A percentile compares a stretch with the other conserved stretches of the same genome.
phyloP scores from a whole-genome alignment of 2,888 invertebrate species.

The Dilophus febrilis region DNA sequence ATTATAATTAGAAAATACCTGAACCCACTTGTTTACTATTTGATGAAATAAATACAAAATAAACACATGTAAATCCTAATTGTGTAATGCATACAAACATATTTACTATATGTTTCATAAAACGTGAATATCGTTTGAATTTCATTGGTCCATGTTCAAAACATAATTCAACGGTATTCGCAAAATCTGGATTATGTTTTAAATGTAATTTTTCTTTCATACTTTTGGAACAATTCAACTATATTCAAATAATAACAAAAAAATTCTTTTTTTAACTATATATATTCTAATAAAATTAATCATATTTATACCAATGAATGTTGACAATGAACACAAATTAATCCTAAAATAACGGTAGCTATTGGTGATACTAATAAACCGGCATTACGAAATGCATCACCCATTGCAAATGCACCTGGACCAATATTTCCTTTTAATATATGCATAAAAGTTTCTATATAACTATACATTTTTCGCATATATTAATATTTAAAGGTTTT shows the following conservation, averaged over 20 bases:
- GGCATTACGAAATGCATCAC: slow-evolving; percentile 83
- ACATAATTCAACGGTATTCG: slow-evolving; percentile 65
- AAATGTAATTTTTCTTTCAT: slow-evolving; percentile 41
- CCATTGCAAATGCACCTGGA: slow-evolving; percentile 90
- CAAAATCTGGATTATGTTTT: slow-evolving; percentile 48
- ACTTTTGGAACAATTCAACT: slow-evolving; percentile 54
- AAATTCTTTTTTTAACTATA: too few relatives aligned
- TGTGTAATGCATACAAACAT: slow-evolving; percentile 87
- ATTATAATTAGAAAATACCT: background rate
- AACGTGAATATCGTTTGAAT: slow-evolving; percentile 40
- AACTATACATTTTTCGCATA: too few relatives aligned
- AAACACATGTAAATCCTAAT: slow-evolving; percentile 94
- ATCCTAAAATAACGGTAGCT: slow-evolving; percentile 60
- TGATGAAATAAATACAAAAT: slow-evolving; percentile 84
- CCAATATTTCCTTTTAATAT: slow-evolving; percentile 91
- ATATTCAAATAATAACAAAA: slow-evolving; percentile 17
- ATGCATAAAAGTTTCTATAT: slow-evolving; percentile 76
- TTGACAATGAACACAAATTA: slow-evolving; percentile 83
- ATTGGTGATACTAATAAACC: slow-evolving; percentile 70
- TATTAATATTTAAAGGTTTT: too few relatives aligned
- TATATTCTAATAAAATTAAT: background rate
- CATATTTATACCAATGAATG: slow-evolving; percentile 52
- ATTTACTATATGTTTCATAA: slow-evolving; percentile 59
- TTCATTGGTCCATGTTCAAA: slow-evolving; percentile 57
- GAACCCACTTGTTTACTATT: slow-evolving; percentile 55